Conservation (phyloP, 2,888 invertebrate species). For the Cylindroiulus punctatus region DNA sequence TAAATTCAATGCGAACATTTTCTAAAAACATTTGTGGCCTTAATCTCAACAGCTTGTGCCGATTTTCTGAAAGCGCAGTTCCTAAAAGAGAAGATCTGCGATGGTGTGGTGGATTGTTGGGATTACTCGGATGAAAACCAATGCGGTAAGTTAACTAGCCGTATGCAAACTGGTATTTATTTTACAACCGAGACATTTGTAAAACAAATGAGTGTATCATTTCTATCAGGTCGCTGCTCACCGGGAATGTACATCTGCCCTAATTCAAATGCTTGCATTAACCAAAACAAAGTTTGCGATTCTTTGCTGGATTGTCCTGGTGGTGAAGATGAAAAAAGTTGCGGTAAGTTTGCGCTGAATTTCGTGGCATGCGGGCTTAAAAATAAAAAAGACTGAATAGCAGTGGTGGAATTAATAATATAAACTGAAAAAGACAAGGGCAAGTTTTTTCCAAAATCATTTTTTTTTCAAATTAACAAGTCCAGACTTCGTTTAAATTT, state of each 20-base stretch:
- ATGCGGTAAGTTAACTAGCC: constrained; percentile 71
- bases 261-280: constrained; percentile 77
- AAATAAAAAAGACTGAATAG: neutral
- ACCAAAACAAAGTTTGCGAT: constrained; percentile 75
- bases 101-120: constrained; percentile 82
- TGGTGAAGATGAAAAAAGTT: constrained; percentile 79
- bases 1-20: too few species aligned
- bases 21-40: neutral
- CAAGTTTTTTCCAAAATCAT: neutral
- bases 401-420: constrained; percentile 16
- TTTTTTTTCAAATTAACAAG: neutral
- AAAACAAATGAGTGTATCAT: neutral
- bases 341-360: constrained; percentile 67
- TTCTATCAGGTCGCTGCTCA: constrained; percentile 74
- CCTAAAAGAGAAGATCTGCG: constrained; percentile 79
- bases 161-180: neutral
- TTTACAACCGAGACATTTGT: neutral
- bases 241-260: constrained; percentile 79
- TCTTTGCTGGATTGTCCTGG: constrained; percentile 69
- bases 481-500: constrained; percentile 21
- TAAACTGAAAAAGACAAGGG: neutral
- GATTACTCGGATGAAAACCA: constrained; percentile 81
- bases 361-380: constrained; percentile 65
- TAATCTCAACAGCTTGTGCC: constrained; percentile 70
- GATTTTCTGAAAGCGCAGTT: constrained; percentile 78